phyloP scores from a whole-genome alignment of 1,140 invertebrate species.

The Hylaeus anthracinus region DNA sequence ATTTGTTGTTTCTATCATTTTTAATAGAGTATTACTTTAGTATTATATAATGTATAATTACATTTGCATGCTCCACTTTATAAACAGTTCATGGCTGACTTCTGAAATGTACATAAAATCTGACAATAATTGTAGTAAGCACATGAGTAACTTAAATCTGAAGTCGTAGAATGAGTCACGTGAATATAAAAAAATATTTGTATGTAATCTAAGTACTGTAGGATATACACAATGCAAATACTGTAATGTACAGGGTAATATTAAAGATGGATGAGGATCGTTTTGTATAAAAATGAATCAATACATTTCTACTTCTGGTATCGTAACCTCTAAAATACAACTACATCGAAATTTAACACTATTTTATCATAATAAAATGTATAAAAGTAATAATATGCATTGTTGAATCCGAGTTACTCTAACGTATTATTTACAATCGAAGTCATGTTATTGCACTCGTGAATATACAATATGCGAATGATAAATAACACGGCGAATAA shows the following conservation, averaged over 20 bases:
- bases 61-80: background rate
- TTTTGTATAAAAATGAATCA: conserved; percentile 33
- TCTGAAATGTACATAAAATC: background rate
- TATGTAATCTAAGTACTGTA: conserved; percentile 48
- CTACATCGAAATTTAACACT: conserved; percentile 31
- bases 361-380: conserved; percentile 47
- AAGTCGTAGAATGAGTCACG: conserved; percentile 27
- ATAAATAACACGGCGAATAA: conserved; percentile 7
- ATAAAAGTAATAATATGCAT: conserved; percentile 46
- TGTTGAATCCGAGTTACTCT: conserved; percentile 1
- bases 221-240: conserved; percentile 39
- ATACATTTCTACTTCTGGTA: conserved; percentile 50
- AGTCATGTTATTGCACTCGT: conserved; percentile 8
- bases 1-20: background rate
- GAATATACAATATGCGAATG: conserved; percentile 3
- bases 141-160: conserved; percentile 12
- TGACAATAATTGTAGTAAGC: background rate
- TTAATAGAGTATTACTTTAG: too few species aligned
- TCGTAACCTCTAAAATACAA: conserved; percentile 52
- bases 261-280: conserved; percentile 29
- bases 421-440: conserved; percentile 39
- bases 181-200: conserved; percentile 44
- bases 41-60: background rate
- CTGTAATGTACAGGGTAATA: conserved; percentile 33
- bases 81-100: background rate